phyloP scores from a whole-genome alignment of 2,113 vertebrate genomes.

The Eudyptes chrysolophus region DNA sequence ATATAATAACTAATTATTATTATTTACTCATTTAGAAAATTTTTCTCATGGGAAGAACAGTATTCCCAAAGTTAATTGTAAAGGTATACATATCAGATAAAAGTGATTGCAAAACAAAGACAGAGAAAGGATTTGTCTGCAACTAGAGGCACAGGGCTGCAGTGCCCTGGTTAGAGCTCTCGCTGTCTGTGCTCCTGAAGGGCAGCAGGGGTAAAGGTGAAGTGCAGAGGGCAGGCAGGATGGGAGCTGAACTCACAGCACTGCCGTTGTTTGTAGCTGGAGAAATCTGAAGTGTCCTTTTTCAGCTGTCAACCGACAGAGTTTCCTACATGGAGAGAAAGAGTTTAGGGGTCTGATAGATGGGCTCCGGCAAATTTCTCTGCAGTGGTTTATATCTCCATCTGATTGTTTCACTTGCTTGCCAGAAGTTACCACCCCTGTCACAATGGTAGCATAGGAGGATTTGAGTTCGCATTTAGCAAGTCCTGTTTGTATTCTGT shows the following conservation, averaged over 20 bases:
- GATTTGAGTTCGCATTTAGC: background rate
- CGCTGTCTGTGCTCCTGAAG: accelerated
- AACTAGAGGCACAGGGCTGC: background rate
- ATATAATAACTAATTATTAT: background rate
- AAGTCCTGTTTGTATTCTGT: background rate
- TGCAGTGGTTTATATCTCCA: background rate
- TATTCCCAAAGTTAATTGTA: background rate
- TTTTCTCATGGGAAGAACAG: background rate
- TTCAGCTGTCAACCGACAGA: background rate
- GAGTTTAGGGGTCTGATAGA: background rate
- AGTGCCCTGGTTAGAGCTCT: no score
- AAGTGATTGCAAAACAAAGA: background rate
- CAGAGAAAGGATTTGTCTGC: background rate
- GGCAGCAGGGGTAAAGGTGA: background rate
- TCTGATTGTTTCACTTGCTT: background rate
- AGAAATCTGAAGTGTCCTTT: background rate
- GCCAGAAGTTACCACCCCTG: background rate
- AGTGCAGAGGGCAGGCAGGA: background rate
- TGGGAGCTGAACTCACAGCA: accelerated
- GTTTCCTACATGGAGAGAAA: background rate
- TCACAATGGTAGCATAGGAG: background rate
- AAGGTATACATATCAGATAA: background rate
- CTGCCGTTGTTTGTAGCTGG: background rate
- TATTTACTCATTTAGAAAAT: background rate
- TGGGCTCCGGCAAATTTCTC: background rate